Evolutionary conservation across 2,888 invertebrate species (phyloP).

Genomic region (Eulithis testata): DNA sequence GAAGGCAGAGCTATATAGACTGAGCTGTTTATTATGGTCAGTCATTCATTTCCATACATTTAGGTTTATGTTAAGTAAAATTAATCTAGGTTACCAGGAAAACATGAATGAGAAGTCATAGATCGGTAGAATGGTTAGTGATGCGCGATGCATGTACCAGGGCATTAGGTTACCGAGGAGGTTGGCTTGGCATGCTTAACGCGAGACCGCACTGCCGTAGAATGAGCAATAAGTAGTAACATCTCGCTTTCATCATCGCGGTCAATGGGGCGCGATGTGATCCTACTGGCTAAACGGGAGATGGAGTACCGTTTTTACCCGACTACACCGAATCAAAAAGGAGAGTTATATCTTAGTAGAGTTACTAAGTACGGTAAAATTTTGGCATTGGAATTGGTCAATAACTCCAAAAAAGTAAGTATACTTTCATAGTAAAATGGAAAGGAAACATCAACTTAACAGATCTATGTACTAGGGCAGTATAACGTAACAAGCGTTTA

Average conservation of each 20-base stretch:
- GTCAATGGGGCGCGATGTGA: constrained; percentile 47
- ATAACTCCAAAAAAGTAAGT: not conserved
- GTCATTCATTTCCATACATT: no score
- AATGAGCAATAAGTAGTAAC: constrained; percentile 26
- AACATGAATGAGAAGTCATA: constrained; percentile 14
- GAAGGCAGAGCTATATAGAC: no score
- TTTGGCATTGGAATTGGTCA: not conserved
- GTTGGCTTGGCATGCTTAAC: constrained; percentile 45
- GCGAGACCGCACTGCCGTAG: constrained; percentile 35
- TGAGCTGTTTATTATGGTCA: no score
- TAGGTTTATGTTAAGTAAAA: no score
- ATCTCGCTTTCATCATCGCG: constrained; percentile 49
- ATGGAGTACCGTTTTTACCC: constrained; percentile 10
- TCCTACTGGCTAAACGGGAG: constrained; percentile 32
- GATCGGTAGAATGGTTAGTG: constrained; percentile 25
- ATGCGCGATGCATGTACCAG: constrained; percentile 43
- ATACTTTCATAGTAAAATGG: constrained; percentile 9
- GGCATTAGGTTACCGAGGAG: constrained; percentile 55
- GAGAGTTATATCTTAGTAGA: no score
- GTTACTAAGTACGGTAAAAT: no score
- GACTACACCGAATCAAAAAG: no score
- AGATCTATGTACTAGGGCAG: constrained; percentile 27
- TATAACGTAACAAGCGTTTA: constrained; percentile 33
- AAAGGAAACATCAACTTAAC: constrained; percentile 10
- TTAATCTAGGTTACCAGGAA: constrained; percentile 20